Base-by-base conservation (phyloP, 2,888 invertebrate genomes). In the Watsonalla binaria region DNA sequence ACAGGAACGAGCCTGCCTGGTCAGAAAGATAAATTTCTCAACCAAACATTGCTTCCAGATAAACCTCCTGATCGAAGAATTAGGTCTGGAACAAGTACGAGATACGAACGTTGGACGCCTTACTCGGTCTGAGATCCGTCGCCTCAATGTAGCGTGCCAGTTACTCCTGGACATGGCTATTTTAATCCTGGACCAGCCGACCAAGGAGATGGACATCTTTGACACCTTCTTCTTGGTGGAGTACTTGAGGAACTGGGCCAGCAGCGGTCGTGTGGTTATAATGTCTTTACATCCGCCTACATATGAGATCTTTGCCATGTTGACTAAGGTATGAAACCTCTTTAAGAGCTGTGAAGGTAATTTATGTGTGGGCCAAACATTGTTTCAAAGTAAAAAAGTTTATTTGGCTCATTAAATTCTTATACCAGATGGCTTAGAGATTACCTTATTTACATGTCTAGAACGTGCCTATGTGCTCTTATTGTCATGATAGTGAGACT, bases 141-240 rank as follows among this genome's bases (percentile, higher is more conserved):
- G 98, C 61, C 89, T 98, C 45, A 96, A 97, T 65, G 95, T 98
- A 1, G 98, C 98, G 0, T 97, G 97, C 72, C 96, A 98, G 68
- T 90, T 98, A 45, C 86, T 98, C 46, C 92, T 97, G 39, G 96
- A 97, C 76, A 95, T 96, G 64, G 96, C 97, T 57, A 93, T 98
- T 47, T 92, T 98, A 0, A 93, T 97, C 35, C 88, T 98, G 54
- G 98, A 98, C 80, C 96, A 97, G 83, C 96, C 98, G 0, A 96
- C 96, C 0, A 93, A 94, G 70, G 96, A 95, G 55, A 95, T 97
- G 94, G 98, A 98, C 75, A 97, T 98, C 61, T 98, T 98, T 71
- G 98, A 98, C 75, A 97, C 98, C 0, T 98, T 98, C 85, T 98
- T 98, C 82, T 85, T 98, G 51, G 95, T 98, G 55, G 98, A 98